Conservation (phyloP, 2,113 vertebrate genomes). For the Nematolebias whitei region DNA sequence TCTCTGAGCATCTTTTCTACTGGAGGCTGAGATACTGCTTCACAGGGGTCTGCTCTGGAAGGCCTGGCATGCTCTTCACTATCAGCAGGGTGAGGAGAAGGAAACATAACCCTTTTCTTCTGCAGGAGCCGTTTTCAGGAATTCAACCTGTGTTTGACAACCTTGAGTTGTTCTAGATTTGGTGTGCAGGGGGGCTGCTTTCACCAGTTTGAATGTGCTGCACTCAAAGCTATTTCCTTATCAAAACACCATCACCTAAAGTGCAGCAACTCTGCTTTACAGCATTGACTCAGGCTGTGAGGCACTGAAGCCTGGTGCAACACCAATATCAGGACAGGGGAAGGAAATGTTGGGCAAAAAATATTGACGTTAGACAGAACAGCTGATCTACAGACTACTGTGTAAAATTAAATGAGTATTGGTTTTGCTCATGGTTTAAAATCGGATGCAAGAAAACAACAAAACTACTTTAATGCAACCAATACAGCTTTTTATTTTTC, state of each 20-base stretch:
- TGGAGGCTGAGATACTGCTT: slow-evolving; percentile 98
- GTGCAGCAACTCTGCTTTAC: slow-evolving; percentile 8
- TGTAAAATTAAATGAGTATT: neutral
- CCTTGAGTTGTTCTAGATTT: neutral
- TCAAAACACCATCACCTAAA: slow-evolving; percentile 12
- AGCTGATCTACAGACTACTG: neutral
- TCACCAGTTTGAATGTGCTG: slow-evolving; percentile 4
- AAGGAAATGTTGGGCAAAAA: slow-evolving; percentile 3
- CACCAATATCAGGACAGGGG: slow-evolving; percentile 9
- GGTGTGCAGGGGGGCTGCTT: slow-evolving; percentile 2
- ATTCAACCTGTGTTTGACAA: neutral
- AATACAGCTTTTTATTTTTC: neutral
- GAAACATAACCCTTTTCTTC: neutral
- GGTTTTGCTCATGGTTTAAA: too few relatives aligned
- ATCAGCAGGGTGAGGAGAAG: slow-evolving; percentile 91
- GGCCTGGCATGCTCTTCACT: slow-evolving; percentile 91
- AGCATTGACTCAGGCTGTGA: slow-evolving; percentile 22
- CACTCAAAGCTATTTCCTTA: neutral
- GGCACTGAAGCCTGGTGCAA: slow-evolving; percentile 11
- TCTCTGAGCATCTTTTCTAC: slow-evolving; percentile 97
- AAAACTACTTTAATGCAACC: neutral
- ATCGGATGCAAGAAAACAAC: neutral
- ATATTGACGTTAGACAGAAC: slow-evolving; percentile 9
- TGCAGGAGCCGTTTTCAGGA: neutral
- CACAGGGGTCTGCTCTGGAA: slow-evolving; percentile 91